Evolutionary conservation across 2,113 vertebrate species (phyloP).

Genomic region (Athene noctua): DNA sequence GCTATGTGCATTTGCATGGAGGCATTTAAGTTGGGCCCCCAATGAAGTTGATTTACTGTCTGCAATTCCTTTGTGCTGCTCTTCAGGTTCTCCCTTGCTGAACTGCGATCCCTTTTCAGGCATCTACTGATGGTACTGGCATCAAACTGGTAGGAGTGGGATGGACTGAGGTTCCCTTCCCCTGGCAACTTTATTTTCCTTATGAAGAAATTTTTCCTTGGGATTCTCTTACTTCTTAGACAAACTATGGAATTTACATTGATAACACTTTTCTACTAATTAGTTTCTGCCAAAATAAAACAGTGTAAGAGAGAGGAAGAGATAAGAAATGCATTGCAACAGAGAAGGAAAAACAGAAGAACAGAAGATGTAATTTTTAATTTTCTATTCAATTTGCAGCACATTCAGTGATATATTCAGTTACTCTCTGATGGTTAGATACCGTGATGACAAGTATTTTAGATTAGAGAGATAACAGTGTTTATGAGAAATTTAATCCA

Average conservation of each 20-base stretch:
- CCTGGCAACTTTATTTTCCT: neutral
- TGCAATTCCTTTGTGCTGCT: no score
- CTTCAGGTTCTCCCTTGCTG: no score
- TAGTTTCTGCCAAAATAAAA: neutral
- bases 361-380: neutral
- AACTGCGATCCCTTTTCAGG: no score
- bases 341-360: neutral
- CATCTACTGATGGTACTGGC: no score
- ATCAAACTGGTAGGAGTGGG: no score
- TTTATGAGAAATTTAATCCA: neutral
- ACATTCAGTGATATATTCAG: neutral
- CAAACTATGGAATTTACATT: neutral
- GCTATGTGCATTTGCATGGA: no score
- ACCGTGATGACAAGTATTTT: neutral
- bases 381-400: neutral
- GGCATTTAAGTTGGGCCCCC: no score
- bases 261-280: neutral
- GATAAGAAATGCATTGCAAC: neutral
- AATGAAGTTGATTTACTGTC: no score
- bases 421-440: neutral
- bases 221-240: neutral
- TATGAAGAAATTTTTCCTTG: neutral
- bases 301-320: neutral
- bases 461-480: neutral
- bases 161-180: no score